Evolutionary conservation across 2,888 invertebrate genomes (phyloP).

Genomic region (Hypomecis punctinalis): DNA sequence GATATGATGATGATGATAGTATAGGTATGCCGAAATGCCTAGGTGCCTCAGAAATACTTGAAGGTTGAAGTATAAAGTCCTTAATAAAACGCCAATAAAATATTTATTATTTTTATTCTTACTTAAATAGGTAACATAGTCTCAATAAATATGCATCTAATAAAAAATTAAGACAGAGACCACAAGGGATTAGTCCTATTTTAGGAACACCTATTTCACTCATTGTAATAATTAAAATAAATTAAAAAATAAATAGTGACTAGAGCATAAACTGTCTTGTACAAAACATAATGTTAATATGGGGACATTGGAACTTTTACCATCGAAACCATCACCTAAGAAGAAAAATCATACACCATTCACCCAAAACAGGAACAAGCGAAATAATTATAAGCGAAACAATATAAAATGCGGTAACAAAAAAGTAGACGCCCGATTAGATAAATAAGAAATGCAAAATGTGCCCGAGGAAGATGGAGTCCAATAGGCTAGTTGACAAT

Average conservation of each 20-base stretch:
- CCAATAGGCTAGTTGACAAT: no score
- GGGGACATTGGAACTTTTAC: constrained; percentile 75
- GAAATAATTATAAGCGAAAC: constrained; percentile 60
- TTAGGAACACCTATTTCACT: constrained; percentile 70
- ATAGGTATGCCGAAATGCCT: no score
- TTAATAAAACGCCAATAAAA: constrained; percentile 44
- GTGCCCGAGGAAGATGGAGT: constrained; percentile 75
- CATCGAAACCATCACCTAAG: constrained; percentile 64
- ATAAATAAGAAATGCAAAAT: constrained; percentile 77
- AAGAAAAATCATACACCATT: constrained; percentile 67
- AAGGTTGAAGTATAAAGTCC: neutral
- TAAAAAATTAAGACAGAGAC: constrained; percentile 71
- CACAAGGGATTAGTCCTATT: constrained; percentile 72
- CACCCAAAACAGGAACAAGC: constrained; percentile 73
- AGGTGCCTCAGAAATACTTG: no score
- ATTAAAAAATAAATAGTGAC: constrained; percentile 81
- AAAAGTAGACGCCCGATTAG: constrained; percentile 74
- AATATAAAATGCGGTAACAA: constrained; percentile 74
- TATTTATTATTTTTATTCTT: constrained; percentile 59
- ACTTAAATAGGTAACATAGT: constrained; percentile 74
- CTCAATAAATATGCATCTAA: constrained; percentile 71
- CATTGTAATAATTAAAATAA: constrained; percentile 70
- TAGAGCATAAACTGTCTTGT: constrained; percentile 73
- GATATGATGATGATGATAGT: no score
- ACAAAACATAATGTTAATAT: constrained; percentile 74